phyloP scores from a whole-genome alignment of 92 coral and sea anemone genomes.

The Blastomussa wellsi region DNA sequence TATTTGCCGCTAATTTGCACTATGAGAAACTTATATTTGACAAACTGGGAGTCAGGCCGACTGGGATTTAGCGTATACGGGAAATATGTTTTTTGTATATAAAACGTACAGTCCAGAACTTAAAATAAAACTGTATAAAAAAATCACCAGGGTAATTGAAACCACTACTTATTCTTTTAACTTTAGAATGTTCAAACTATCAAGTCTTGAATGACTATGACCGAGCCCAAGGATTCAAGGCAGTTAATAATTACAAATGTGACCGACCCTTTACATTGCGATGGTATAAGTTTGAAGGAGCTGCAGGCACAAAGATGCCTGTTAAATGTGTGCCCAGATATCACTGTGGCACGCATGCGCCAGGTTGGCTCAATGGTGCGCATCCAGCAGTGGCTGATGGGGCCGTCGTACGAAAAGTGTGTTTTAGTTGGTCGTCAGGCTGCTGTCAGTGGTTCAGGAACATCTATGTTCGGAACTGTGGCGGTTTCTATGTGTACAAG shows the following conservation, averaged over 20 bases:
- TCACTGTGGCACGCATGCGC: constrained; percentile 20
- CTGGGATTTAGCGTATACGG: too few species aligned
- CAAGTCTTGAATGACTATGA: not conserved
- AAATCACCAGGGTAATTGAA: too few species aligned
- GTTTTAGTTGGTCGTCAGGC: not conserved
- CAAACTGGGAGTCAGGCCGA: too few species aligned
- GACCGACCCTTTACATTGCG: not conserved
- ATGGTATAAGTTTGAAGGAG: constrained; percentile 5
- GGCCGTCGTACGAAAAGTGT: not conserved
- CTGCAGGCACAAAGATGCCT: constrained; percentile 9
- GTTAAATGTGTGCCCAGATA: not conserved
- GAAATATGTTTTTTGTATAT: too few species aligned
- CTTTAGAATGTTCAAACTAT: not conserved
- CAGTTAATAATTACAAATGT: not conserved
- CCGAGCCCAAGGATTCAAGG: constrained; percentile 5
- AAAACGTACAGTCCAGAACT: too few species aligned
- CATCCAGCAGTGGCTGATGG: not conserved
- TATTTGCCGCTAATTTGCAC: too few species aligned
- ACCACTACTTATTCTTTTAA: too few species aligned
- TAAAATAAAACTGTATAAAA: too few species aligned
- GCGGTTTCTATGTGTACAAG: not conserved
- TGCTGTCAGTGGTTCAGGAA: not conserved
- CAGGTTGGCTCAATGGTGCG: constrained; percentile 9
- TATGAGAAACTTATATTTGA: too few species aligned
- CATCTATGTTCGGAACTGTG: constrained; percentile 6